A percentile compares a stretch with the other conserved stretches of the same genome.
phyloP scores from a whole-genome alignment of 2,888 invertebrate species.

The Eudasyphora cyanicolor region DNA sequence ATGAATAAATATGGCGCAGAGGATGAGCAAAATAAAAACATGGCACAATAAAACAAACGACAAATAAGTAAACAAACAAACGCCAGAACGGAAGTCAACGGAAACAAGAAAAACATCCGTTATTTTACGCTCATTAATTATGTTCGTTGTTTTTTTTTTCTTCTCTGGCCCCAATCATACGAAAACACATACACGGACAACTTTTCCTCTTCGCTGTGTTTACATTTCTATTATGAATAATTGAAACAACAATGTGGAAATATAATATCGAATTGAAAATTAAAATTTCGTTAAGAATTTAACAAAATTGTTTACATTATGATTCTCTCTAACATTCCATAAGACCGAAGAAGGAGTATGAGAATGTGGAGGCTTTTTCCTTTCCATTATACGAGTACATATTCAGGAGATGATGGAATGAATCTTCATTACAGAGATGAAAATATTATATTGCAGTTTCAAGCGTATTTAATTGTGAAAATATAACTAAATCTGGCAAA shows the following conservation, averaged over 20 bases:
- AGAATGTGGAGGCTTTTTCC: too few relatives aligned
- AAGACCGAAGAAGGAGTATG: too few relatives aligned
- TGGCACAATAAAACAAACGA: conserved; percentile 52
- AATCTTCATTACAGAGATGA: too few relatives aligned
- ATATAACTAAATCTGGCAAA: too few relatives aligned
- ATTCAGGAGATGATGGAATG: too few relatives aligned
- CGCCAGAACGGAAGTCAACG: conserved; percentile 72
- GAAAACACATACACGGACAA: background rate
- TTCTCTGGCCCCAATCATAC: background rate
- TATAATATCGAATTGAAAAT: background rate
- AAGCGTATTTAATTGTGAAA: too few relatives aligned
- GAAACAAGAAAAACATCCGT: conserved; percentile 74
- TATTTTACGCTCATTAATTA: conserved; percentile 64
- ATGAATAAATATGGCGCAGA: background rate
- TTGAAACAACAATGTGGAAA: conserved; percentile 4
- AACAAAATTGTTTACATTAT: background rate
- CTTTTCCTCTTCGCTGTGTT: conserved; percentile 4
- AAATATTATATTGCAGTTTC: too few relatives aligned
- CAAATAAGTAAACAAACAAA: conserved; percentile 66
- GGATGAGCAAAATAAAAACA: conserved; percentile 43
- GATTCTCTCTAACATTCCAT: too few relatives aligned
- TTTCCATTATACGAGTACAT: too few relatives aligned
- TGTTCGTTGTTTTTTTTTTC: conserved; percentile 27
- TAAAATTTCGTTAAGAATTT: background rate
- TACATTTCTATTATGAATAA: conserved; percentile 19